Conservation (phyloP, 2,113 vertebrate species). For the Ibidorhyncha struthersii region DNA sequence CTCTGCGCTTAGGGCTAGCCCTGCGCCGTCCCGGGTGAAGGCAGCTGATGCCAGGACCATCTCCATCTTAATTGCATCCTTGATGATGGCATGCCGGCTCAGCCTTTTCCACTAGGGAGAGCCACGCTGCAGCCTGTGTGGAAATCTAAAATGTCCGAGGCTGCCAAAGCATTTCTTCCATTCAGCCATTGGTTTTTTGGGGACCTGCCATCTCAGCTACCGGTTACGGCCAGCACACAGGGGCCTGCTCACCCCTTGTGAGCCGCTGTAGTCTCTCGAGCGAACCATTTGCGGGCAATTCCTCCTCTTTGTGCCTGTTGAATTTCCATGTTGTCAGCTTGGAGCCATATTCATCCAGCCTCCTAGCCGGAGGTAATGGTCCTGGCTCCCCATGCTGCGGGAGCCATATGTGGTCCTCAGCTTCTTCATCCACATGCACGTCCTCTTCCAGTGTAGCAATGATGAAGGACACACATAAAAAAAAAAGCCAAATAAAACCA, state of each 20-base stretch:
- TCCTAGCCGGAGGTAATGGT: neutral
- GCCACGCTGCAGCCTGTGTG: neutral
- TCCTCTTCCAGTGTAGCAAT: neutral
- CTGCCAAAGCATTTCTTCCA: neutral
- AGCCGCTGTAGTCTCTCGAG: rapidly evolving
- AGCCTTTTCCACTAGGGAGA: neutral
- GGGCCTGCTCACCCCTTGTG: neutral
- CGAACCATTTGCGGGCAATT: neutral
- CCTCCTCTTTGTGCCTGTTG: neutral
- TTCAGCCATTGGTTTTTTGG: neutral
- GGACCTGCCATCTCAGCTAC: neutral
- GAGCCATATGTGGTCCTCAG: rapidly evolving
- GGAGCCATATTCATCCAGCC: neutral
- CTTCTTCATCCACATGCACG: rapidly evolving
- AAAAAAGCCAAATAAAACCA: neutral
- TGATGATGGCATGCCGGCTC: neutral
- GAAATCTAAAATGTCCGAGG: neutral
- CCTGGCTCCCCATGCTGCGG: rapidly evolving
- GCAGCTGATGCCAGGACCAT: neutral
- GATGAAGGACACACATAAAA: neutral
- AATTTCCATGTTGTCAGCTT: rapidly evolving
- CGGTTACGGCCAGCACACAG: neutral
- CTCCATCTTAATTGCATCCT: neutral
- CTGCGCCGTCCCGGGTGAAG: neutral
- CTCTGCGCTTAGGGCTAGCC: neutral